Evolutionary conservation across 2,113 vertebrate species (phyloP), one percentile per base, ranked within the genome.

Genomic region (zebrafish (Danio rerio)): DNA sequence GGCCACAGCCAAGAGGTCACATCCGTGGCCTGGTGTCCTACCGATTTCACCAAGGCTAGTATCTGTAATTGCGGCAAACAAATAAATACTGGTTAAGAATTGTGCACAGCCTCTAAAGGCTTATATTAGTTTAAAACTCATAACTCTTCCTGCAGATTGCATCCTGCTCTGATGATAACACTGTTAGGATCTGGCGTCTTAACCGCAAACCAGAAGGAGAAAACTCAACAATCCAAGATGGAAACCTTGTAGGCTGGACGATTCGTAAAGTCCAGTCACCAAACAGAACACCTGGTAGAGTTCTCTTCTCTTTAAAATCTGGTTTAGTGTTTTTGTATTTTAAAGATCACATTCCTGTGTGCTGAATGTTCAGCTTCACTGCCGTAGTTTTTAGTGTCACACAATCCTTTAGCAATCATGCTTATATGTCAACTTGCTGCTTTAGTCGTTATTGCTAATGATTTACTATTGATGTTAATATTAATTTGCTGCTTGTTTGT

Each of bases 101-200:
- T 18, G 16, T 11, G n/a, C 42, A 13, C 16, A 16, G n/a, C n/a
- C n/a, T n/a, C 4, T 18, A 18, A 68, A 42, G 40, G 16, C 42
- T 20, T 15, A 68, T 69, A 18, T 13, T 45, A 20, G 8, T 59
- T 12, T 81, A 81, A 88, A 78, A 66, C 52, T 20, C 5, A 5
- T 78, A 31, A 65, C 47, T 68, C 13, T 87, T 42, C 88, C 69
- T 85, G 31, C 88, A 99, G 98, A 97, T 99, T 88, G 96, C 94
- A 83, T 97, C 98, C 0, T 99, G 97, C 85, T 99, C 98, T 6
- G 98, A 99, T 89, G 98, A 99, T 88, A 97, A 99, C 90, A 97
- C 96, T 3, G 84, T 99, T 31, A 95, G 95, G 82, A 92, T 99
- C 82, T 99, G 98, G 98, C 94, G 96, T 21, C 90, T 99, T 83